These are phyloP conservation scores for Bombus sibiricus DNA, from an alignment of 1,140 invertebrate genomes.

Conservation along the genomic window DNA sequence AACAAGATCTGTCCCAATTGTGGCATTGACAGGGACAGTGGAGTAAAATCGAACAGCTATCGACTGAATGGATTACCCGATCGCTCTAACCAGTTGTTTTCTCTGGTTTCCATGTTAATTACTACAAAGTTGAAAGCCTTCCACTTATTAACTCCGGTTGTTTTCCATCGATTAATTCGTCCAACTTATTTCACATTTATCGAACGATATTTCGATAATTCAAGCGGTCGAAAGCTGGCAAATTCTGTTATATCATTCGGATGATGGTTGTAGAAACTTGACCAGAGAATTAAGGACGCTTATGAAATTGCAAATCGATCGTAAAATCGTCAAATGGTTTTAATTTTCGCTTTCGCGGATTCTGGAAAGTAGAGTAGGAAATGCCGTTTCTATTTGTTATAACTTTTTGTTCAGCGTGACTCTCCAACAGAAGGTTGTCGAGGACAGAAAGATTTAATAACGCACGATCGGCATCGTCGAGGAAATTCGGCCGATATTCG, in stretches of 20 bases:
- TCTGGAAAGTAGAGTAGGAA: constrained; percentile 23
- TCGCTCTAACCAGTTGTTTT: not conserved
- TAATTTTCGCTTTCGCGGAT: constrained; percentile 43
- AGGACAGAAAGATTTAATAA: not conserved
- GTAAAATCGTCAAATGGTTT: not conserved
- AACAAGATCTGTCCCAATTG: constrained; percentile 9
- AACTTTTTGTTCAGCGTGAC: too few relatives aligned
- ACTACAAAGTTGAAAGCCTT: not conserved
- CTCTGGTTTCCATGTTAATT: not conserved
- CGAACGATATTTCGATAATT: too few relatives aligned
- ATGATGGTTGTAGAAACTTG: constrained; percentile 12
- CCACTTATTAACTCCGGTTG: not conserved
- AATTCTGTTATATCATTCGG: constrained; percentile 27
- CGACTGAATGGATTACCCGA: not conserved
- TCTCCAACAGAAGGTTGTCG: not conserved
- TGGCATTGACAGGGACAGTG: constrained; percentile 6
- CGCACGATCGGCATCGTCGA: not conserved
- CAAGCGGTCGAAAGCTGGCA: not conserved
- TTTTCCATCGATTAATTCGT: not conserved
- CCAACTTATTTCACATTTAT: too few relatives aligned
- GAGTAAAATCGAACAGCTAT: not conserved
- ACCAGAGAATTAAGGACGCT: constrained; percentile 21
- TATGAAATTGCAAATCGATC: constrained; percentile 32
- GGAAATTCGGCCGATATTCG: not conserved
- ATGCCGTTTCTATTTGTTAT: not conserved